These are phyloP conservation scores for Sericinus montela DNA, from an alignment of 2,888 invertebrate genomes.

Conservation along the genomic window DNA sequence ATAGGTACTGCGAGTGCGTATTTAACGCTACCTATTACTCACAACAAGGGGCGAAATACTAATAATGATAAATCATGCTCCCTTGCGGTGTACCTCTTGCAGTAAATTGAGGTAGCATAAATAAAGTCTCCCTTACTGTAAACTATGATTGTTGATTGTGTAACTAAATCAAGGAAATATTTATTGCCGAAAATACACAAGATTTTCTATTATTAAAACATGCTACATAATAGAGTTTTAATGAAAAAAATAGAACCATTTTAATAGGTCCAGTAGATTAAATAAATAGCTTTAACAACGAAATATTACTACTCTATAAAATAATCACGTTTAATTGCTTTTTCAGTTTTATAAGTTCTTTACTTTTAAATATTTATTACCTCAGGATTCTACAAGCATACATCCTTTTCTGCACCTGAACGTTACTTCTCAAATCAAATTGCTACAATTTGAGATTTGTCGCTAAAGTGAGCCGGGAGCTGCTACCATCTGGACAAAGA, in stretches of 20 bases:
- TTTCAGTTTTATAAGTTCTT: not conserved
- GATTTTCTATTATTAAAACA: no score
- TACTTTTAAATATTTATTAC: not conserved
- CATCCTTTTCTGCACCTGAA: slow-evolving; percentile 6
- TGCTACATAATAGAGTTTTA: no score
- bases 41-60: slow-evolving; percentile 20
- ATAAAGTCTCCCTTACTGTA: not conserved
- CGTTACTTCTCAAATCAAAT: slow-evolving; percentile 18
- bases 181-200: no score
- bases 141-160: not conserved
- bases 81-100: not conserved
- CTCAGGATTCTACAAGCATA: slow-evolving; percentile 4
- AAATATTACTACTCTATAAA: no score
- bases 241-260: no score
- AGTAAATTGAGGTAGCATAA: not conserved
- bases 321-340: no score
- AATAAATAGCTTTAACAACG: no score
- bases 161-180: no score
- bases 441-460: slow-evolving; percentile 20
- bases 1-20: not conserved
- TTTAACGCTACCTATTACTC: slow-evolving; percentile 6
- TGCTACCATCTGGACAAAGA: slow-evolving; percentile 21
- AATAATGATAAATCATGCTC: slow-evolving; percentile 27
- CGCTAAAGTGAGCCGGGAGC: slow-evolving; percentile 18
- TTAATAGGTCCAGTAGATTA: no score